Evolutionary conservation across 2,113 vertebrate species (phyloP).

Genomic region (Smithornis capensis): DNA sequence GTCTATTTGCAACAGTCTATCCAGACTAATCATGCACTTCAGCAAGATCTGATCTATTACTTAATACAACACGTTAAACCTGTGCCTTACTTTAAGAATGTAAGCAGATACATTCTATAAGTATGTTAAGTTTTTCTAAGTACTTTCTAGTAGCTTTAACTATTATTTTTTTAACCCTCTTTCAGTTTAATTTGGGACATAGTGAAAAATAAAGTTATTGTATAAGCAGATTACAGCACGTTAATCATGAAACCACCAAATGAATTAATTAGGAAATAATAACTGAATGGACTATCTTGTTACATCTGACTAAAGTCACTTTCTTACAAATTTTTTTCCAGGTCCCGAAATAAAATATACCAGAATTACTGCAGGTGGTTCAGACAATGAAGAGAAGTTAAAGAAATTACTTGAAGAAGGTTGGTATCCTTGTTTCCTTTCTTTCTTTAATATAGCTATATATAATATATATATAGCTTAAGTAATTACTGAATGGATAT

Average conservation of each 20-base stretch:
- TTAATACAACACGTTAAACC: neutral
- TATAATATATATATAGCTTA: neutral
- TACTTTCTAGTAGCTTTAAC: neutral
- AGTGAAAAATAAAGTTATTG: neutral
- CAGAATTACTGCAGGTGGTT: conserved; percentile 69
- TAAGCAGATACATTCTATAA: neutral
- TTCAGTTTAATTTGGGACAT: neutral
- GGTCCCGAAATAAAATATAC: conserved; percentile 80
- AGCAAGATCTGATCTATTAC: neutral
- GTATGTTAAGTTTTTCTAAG: neutral
- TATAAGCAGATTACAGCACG: neutral
- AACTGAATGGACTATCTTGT: neutral
- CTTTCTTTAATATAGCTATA: no score
- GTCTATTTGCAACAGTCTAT: neutral
- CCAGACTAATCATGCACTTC: neutral
- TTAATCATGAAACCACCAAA: neutral
- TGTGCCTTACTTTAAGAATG: neutral
- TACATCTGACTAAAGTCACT: neutral
- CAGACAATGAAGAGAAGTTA: conserved; percentile 71
- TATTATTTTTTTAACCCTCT: neutral
- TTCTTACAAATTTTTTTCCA: neutral
- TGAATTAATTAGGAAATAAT: neutral
- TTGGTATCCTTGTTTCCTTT: conserved; percentile 36
- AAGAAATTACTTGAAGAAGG: conserved; percentile 78
- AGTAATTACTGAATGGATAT: neutral